A percentile compares a stretch with the other conserved stretches of the same genome.
Evolutionary conservation across 2,113 vertebrate genomes (phyloP).

Genomic region (Excalfactoria chinensis): DNA sequence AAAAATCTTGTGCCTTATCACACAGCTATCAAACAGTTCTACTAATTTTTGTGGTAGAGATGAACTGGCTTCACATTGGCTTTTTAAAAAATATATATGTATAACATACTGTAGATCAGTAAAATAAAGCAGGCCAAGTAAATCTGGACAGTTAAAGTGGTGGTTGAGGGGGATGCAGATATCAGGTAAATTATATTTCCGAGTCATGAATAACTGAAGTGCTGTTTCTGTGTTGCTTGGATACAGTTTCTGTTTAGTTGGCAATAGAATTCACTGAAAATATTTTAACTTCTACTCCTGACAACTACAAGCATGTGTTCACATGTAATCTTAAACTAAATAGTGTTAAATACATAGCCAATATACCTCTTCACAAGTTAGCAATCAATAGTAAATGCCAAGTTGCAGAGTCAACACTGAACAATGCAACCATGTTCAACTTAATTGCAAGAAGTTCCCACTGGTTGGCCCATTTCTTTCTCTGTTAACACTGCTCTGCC

Average conservation of each 20-base stretch:
- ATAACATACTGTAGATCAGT: background rate
- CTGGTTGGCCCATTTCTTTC: background rate
- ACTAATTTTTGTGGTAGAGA: background rate
- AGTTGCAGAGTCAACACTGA: background rate
- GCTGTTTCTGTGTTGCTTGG: constrained; percentile 62
- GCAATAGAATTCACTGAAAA: constrained; percentile 27
- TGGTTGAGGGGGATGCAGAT: background rate
- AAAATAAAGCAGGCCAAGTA: constrained; percentile 14
- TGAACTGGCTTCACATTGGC: background rate
- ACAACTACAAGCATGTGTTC: background rate
- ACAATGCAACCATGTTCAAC: background rate
- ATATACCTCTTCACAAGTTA: background rate
- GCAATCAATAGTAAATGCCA: background rate
- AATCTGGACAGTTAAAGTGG: background rate
- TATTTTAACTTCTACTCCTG: constrained; percentile 52
- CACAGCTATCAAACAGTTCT: background rate
- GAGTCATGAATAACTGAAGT: constrained; percentile 24
- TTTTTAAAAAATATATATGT: background rate
- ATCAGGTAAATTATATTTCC: constrained; percentile 24
- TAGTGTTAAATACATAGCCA: background rate
- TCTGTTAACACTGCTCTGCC: background rate
- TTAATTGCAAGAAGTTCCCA: constrained; percentile 19
- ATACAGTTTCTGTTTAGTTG: constrained; percentile 57
- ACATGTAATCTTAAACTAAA: constrained; percentile 6
- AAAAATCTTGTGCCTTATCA: background rate